These are phyloP conservation scores for Nibea albiflora DNA, from an alignment of 2,113 vertebrate genomes.

Conservation along the genomic window DNA sequence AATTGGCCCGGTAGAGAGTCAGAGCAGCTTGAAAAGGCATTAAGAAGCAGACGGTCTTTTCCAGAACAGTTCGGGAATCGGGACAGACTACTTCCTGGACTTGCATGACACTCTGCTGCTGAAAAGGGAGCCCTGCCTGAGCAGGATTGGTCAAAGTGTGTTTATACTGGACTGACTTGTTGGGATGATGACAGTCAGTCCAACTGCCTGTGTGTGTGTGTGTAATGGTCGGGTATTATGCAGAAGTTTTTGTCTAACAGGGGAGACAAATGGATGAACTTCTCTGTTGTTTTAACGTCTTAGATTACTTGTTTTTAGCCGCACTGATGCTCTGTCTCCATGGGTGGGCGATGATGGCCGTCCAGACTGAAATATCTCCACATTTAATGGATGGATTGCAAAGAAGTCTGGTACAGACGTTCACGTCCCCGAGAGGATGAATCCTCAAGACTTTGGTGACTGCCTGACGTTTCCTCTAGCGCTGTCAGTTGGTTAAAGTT, in stretches of 20 bases:
- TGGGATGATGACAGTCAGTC: slow-evolving; percentile 82
- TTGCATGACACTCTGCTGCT: slow-evolving; percentile 36
- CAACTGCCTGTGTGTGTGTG: slow-evolving; percentile 14
- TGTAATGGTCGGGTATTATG: slow-evolving; percentile 27
- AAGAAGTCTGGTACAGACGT: background rate
- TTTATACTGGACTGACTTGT: slow-evolving; percentile 81
- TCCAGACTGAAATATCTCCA: slow-evolving; percentile 5
- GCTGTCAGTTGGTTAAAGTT: background rate
- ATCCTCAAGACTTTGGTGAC: background rate
- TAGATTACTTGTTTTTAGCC: slow-evolving; percentile 25
- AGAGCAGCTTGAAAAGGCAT: slow-evolving; percentile 77
- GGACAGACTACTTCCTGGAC: slow-evolving; percentile 66
- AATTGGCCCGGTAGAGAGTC: slow-evolving; percentile 18
- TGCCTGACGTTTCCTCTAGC: background rate
- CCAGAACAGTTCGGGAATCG: slow-evolving; percentile 58
- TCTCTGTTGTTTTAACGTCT: slow-evolving; percentile 13
- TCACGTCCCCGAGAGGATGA: too few species aligned
- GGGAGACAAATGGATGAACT: background rate
- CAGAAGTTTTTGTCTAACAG: slow-evolving; percentile 10
- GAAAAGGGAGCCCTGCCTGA: slow-evolving; percentile 46
- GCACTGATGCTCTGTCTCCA: background rate
- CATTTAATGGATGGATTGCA: background rate
- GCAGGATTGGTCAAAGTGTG: slow-evolving; percentile 69
- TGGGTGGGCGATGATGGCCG: background rate
- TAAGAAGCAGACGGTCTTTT: slow-evolving; percentile 63